Base-by-base conservation (phyloP, 2,888 invertebrate species). In the Agyllia agylla region DNA sequence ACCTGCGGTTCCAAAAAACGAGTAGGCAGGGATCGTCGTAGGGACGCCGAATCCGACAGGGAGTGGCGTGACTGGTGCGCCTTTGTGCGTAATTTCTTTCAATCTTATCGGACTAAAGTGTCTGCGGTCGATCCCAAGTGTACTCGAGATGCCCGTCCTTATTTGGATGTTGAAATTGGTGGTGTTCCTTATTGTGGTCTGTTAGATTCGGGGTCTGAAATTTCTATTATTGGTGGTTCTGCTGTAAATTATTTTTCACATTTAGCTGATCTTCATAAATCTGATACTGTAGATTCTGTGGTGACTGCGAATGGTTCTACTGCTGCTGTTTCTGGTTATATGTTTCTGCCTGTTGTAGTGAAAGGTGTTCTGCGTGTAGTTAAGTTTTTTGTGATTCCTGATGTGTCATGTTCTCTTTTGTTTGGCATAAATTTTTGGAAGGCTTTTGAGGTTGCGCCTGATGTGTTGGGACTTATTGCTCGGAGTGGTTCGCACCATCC, bases 341-440 rank as follows among this genome's bases (percentile, higher is more conserved):
- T 87, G 78, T 78, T 83, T 64, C 81, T 86, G 20, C 87, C 87
- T 17, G 83, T 87, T 31, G 83, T 70, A 9, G 82, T 78, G n/a
- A 83, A 78, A 30, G 64, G 57, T 33, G 81, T 81, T n/a, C n/a
- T 81, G 30, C 78, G 35, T 31, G 57, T 78, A 2, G 11, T 86
- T 2, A 70, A 84, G 5, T 87, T 87, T 75, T 79, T 35, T 73
- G 84, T 87, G 0, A 70, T 87, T 42, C 87, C 84, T 5, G 79
- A n/a, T 9, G 38, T 87, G 35, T 33, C 83, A 1, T 64, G 49
- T 8, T 33, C 78, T 42, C 31, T 86, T 8, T 42, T 86, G 17
- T 82, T 86, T n/a, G 86, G 86, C 77, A 86, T 86, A 20, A 79
- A 87, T 79, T 87, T 87, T 42, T 87, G 87, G 87, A 64, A 64